Percentiles rank a stretch among this genome's conserved stretches.
These are phyloP conservation scores for Drosophila limbata DNA, from an alignment of 2,888 invertebrate genomes.

Conservation along the genomic window DNA sequence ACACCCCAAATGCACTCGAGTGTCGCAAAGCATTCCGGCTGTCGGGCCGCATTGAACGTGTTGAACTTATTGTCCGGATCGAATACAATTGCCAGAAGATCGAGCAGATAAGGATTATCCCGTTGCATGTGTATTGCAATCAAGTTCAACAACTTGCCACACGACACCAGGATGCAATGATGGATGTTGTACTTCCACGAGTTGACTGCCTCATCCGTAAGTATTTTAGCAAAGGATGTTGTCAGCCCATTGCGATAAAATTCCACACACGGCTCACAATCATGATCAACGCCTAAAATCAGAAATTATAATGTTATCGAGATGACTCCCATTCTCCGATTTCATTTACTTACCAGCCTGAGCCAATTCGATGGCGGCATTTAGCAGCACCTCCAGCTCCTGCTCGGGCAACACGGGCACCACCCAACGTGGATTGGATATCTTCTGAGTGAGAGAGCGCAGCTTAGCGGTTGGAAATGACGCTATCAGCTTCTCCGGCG, in stretches of 20 bases:
- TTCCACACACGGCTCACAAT: constrained; percentile 95
- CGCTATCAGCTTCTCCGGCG: constrained; percentile 84
- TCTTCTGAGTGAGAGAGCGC: constrained; percentile 96
- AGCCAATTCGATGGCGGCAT: constrained; percentile 95
- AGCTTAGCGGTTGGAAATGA: constrained; percentile 94
- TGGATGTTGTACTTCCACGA: constrained; percentile 99
- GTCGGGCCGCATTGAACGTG: constrained; percentile 84
- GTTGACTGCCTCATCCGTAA: constrained; percentile 98
- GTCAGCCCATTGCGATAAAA: constrained; percentile 98
- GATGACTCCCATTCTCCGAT: not conserved
- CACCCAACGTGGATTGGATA: constrained; percentile 98
- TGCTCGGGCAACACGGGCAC: constrained; percentile 98
- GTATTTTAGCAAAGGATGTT: constrained; percentile 97
- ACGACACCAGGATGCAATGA: constrained; percentile 96
- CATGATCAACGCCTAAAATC: constrained; percentile 91
- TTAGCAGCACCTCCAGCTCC: constrained; percentile 95
- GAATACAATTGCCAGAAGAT: constrained; percentile 96
- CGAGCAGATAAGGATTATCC: constrained; percentile 96
- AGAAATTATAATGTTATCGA: not conserved
- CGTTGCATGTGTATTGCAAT: constrained; percentile 95
- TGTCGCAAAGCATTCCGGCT: constrained; percentile 83
- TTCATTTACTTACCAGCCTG: constrained; percentile 88
- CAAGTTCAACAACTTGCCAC: constrained; percentile 95
- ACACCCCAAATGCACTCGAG: constrained; percentile 86
- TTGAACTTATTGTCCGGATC: constrained; percentile 97